Evolutionary conservation across 2,797 vertebrate species (phyloP), one percentile per base, ranked within the genome.

Genomic region (Poecilia picta): DNA sequence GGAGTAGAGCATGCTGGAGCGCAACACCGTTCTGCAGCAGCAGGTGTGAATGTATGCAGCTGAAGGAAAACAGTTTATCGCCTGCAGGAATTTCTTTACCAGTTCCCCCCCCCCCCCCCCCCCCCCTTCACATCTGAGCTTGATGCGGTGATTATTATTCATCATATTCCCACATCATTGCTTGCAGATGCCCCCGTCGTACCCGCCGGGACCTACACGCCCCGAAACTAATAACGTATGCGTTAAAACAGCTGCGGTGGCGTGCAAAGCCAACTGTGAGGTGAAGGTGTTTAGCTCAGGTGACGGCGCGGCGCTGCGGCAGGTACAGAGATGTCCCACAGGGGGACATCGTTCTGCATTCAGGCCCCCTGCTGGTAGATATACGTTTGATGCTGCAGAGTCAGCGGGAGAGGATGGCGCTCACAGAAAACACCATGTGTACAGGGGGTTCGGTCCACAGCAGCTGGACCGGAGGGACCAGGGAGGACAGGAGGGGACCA

Each of bases 71-170:
- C 11, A 31, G 59, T 62, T 20, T 46, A 77, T 77, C 45, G 80
- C 87, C 83, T 46, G 6, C 0, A 70, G 85, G 80, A 82, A 49
- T 79, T 77, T 72, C 76, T 78, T 81, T 28, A 74, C 83, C 71
- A 36, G 66, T 28, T 72, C 84, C 82, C n/a, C n/a, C n/a, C n/a
- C n/a, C n/a, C n/a, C n/a, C n/a, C n/a, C n/a, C n/a, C n/a, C n/a
- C n/a, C 46, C 76, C 33, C 66, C 7, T 41, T 57, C 25, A 79
- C 75, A 80, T 81, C 75, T 79, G 28, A 41, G 73, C 82, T 85
- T 82, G 81, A 85, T 80, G 55, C 49, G 57, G 84, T 79, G 81
- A 93, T 95, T 92, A 94, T 93, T 95, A 96, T 95, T 95, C 89
- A 95, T 94, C 83, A 75, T 87, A 82, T 77, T 84, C 86, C 80